Percentiles rank a stretch among this genome's conserved stretches.
Conservation (phyloP, 2,113 vertebrate species). For the Neotoma lepida region DNA sequence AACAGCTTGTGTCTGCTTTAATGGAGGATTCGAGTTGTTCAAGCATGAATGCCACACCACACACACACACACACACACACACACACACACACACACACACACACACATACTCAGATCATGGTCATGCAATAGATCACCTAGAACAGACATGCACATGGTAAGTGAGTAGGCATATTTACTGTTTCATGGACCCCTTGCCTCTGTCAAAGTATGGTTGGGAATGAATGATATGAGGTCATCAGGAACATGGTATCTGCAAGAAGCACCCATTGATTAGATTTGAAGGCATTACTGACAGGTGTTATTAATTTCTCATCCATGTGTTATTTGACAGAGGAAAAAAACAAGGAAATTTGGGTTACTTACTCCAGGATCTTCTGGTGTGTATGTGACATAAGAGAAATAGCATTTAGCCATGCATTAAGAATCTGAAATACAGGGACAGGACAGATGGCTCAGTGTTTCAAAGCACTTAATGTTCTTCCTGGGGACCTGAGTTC, state of each 20-base stretch:
- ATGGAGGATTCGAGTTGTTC: neutral
- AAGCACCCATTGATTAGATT: neutral
- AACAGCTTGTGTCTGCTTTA: neutral
- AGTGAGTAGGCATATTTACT: too few relatives aligned
- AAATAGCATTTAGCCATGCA: neutral
- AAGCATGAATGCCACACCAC: neutral
- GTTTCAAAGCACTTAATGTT: neutral
- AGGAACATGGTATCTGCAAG: too few relatives aligned
- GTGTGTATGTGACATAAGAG: neutral
- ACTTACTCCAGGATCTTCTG: neutral
- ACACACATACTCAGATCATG: neutral
- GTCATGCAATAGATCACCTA: neutral
- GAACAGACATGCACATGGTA: neutral
- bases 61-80: neutral
- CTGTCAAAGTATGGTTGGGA: neutral
- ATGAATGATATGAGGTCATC: neutral
- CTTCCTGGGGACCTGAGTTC: neutral
- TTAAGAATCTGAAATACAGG: neutral
- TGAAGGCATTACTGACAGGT: neutral
- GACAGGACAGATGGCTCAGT: neutral
- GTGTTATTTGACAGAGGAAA: neutral
- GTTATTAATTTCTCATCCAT: neutral
- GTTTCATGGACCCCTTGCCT: neutral
- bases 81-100: neutral
- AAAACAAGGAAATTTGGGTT: neutral